These are phyloP conservation scores for Clistopyga incitator DNA, from an alignment of 2,888 invertebrate genomes.

Conservation along the genomic window DNA sequence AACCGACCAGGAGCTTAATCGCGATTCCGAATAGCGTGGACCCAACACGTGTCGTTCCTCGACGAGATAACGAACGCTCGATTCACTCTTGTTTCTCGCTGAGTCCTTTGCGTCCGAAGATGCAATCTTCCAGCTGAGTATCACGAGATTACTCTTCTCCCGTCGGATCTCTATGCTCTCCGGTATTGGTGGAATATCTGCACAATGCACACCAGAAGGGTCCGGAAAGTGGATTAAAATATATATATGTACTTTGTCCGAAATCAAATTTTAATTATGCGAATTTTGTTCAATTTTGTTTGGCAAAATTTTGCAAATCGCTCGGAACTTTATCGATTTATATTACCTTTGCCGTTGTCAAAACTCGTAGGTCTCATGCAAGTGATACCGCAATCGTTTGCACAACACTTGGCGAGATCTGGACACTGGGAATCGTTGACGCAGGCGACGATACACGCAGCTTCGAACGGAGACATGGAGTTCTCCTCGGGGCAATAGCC, in stretches of 20 bases:
- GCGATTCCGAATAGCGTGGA: conserved; percentile 87
- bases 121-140: conserved; percentile 71
- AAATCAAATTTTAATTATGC: background rate
- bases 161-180: conserved; percentile 75
- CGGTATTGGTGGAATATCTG: conserved; percentile 75
- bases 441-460: conserved; percentile 87
- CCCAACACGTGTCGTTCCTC: conserved; percentile 91
- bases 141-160: conserved; percentile 73
- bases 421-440: conserved; percentile 89
- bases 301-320: too few species aligned
- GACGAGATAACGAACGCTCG: conserved; percentile 86
- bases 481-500: conserved; percentile 84
- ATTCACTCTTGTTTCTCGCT: conserved; percentile 24
- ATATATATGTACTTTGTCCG: background rate
- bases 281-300: conserved; percentile 45
- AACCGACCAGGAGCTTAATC: conserved; percentile 89
- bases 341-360: conserved; percentile 86
- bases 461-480: conserved; percentile 85
- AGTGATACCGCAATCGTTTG: conserved; percentile 88
- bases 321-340: too few species aligned
- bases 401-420: conserved; percentile 89
- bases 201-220: background rate
- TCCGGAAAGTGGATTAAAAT: background rate
- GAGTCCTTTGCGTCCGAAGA: conserved; percentile 8
- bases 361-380: conserved; percentile 89